A percentile compares a stretch with the other conserved stretches of the same genome.
These are phyloP conservation scores for Teleogryllus oceanicus DNA, from an alignment of 2,888 invertebrate species.

Conservation along the genomic window DNA sequence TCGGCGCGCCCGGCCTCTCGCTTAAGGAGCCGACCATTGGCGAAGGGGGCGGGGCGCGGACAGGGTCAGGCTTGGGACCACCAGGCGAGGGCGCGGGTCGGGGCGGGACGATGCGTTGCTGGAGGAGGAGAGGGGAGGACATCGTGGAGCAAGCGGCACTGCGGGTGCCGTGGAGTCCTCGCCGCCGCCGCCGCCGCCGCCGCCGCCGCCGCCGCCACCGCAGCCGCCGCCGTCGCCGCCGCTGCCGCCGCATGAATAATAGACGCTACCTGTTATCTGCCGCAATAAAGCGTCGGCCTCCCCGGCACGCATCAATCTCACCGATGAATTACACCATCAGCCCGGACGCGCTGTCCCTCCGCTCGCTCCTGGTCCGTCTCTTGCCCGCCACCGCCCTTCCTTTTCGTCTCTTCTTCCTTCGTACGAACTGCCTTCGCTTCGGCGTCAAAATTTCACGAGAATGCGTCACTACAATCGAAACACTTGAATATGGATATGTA, in stretches of 20 bases:
- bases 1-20: not conserved
- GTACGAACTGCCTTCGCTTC: no score
- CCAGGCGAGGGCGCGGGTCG: not conserved
- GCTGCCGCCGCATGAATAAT: not conserved
- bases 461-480: no score
- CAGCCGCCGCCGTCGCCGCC: not conserved
- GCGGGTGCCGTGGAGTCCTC: not conserved
- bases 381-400: not conserved
- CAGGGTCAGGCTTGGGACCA: not conserved
- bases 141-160: not conserved
- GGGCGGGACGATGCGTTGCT: not conserved
- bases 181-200: not conserved
- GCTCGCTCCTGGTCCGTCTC: not conserved
- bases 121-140: not conserved
- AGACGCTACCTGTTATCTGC: constrained; percentile 10
- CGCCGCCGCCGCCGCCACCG: not conserved
- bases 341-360: not conserved
- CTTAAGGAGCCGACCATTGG: no score
- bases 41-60: not conserved
- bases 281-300: not conserved
- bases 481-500: no score
- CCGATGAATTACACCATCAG: not conserved
- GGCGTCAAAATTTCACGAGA: no score
- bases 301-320: constrained; percentile 18
- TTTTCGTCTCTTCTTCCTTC: no score